phyloP scores from a whole-genome alignment of 2,888 invertebrate genomes.

The Heteropelma amictum region DNA sequence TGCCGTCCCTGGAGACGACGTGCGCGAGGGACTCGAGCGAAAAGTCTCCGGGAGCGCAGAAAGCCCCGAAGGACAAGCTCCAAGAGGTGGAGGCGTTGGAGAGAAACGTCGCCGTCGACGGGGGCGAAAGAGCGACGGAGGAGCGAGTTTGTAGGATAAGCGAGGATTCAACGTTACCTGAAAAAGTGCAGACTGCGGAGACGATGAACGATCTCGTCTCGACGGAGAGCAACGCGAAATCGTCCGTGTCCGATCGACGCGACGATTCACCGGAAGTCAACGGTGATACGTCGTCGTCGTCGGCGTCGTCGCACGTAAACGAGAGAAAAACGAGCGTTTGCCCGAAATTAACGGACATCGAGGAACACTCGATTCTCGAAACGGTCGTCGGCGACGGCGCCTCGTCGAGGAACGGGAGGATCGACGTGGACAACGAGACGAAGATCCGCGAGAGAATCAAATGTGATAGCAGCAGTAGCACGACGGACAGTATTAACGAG shows the following conservation, averaged over 20 bases:
- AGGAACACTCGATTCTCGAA: slow-evolving; percentile 65
- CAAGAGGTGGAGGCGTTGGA: background rate
- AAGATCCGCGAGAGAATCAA: slow-evolving; percentile 50
- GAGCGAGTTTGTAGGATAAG: slow-evolving; percentile 51
- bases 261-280: no score
- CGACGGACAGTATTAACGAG: slow-evolving; percentile 72
- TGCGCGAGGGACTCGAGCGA: slow-evolving; percentile 15
- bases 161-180: slow-evolving; percentile 64
- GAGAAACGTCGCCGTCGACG: background rate
- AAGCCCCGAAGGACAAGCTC: background rate
- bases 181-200: slow-evolving; percentile 62
- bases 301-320: slow-evolving; percentile 52
- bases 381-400: slow-evolving; percentile 48
- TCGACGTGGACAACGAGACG: background rate
- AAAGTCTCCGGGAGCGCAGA: background rate
- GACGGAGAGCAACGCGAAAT: slow-evolving; percentile 6
- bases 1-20: slow-evolving; percentile 59
- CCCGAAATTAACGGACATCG: slow-evolving; percentile 65
- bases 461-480: slow-evolving; percentile 70
- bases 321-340: slow-evolving; percentile 59
- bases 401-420: slow-evolving; percentile 8
- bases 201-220: slow-evolving; percentile 56
- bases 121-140: background rate
- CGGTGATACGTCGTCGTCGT: slow-evolving; percentile 57
- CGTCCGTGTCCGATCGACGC: background rate